Percentiles rank a stretch among this genome's conserved stretches.
These are phyloP conservation scores for Thalassophryne amazonica DNA, from an alignment of 2,797 vertebrate species.

Conservation along the genomic window DNA sequence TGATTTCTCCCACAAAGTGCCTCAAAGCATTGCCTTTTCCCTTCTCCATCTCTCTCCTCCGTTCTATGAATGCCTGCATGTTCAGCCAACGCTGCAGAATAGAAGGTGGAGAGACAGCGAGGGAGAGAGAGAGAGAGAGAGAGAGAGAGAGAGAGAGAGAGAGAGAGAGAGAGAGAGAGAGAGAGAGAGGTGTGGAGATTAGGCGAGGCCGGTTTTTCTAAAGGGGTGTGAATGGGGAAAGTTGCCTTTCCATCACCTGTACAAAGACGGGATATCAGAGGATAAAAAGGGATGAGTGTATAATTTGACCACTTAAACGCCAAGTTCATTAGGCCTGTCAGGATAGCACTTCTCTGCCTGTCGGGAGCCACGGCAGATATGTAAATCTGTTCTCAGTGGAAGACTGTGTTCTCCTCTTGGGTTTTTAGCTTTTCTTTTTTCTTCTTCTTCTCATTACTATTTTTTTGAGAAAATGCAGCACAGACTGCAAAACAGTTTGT, in stretches of 20 bases:
- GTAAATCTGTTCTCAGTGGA: constrained; percentile 58
- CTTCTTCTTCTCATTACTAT: too few relatives aligned
- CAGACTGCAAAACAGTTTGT: constrained; percentile 13
- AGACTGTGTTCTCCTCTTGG: constrained; percentile 32
- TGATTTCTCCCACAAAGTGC: constrained; percentile 80
- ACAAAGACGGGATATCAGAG: constrained; percentile 70
- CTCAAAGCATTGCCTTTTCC: constrained; percentile 67
- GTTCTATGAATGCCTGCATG: constrained; percentile 70
- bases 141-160: background rate
- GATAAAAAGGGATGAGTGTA: constrained; percentile 76
- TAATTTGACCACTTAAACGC: constrained; percentile 78
- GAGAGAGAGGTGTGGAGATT: constrained; percentile 50
- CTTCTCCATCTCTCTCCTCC: constrained; percentile 35
- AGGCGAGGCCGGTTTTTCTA: constrained; percentile 60
- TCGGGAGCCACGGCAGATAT: constrained; percentile 62
- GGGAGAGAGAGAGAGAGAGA: background rate
- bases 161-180: constrained; percentile 1
- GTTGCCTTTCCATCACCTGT: constrained; percentile 78
- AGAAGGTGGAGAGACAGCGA: constrained; percentile 35
- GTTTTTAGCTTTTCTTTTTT: too few relatives aligned
- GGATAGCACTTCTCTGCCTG: constrained; percentile 66
- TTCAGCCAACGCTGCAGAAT: constrained; percentile 63
- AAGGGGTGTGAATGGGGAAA: constrained; percentile 71
- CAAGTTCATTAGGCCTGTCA: constrained; percentile 76
- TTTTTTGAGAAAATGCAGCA: constrained; percentile 19